A percentile compares a stretch with the other conserved stretches of the same genome.
Conservation (phyloP, 92 coral and sea anemone genomes). For the Phenganax subtilis region DNA sequence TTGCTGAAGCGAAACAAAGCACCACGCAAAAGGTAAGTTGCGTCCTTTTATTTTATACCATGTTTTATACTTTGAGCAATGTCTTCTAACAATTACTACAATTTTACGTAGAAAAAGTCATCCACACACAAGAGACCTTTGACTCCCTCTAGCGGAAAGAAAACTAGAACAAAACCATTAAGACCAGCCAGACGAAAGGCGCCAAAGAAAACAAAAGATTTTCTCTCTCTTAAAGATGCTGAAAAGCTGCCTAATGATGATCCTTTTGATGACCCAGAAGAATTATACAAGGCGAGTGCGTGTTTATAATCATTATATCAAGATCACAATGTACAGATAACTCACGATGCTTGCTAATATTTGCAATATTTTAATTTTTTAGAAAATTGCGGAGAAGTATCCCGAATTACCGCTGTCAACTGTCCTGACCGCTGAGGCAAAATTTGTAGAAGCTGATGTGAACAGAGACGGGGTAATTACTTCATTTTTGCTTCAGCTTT, state of each 20-base stretch:
- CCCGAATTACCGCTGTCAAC: slow-evolving; percentile 85
- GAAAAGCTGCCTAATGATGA: slow-evolving; percentile 45
- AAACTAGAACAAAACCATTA: slow-evolving; percentile 57
- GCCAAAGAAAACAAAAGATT: slow-evolving; percentile 51
- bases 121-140: slow-evolving; percentile 50
- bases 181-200: slow-evolving; percentile 69
- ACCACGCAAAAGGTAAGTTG: neutral
- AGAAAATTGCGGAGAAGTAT: slow-evolving; percentile 69
- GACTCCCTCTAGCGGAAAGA: slow-evolving; percentile 49
- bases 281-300: slow-evolving; percentile 65
- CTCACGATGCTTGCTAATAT: neutral
- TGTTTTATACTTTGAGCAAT: neutral
- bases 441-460: slow-evolving; percentile 91
- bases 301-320: neutral
- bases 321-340: neutral
- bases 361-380: slow-evolving; percentile 6
- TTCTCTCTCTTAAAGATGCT: slow-evolving; percentile 42
- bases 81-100: neutral
- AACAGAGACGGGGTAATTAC: slow-evolving; percentile 90
- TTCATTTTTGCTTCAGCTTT: neutral
- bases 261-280: slow-evolving; percentile 88
- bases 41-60: neutral
- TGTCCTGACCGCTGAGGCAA: slow-evolving; percentile 76
- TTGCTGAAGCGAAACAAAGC: neutral
- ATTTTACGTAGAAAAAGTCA: slow-evolving; percentile 54